Evolutionary conservation across 2,888 invertebrate species (phyloP).

Genomic region (Agriopis aurantiaria): DNA sequence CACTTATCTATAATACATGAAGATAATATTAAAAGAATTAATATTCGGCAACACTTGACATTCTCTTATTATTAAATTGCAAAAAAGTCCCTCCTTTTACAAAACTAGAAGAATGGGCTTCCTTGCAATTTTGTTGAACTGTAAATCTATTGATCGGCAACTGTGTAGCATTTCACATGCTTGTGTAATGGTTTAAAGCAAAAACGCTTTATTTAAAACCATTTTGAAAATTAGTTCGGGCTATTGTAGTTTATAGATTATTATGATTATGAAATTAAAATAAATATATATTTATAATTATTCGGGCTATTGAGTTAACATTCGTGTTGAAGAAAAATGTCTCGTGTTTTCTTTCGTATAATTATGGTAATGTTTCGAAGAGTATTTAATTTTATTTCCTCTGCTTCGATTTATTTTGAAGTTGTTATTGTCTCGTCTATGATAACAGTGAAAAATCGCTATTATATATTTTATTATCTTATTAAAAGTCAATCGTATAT

Average conservation of each 20-base stretch:
- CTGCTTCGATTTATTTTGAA: constrained; percentile 57
- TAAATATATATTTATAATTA: constrained; percentile 60
- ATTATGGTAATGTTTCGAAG: constrained; percentile 64
- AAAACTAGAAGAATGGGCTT: constrained; percentile 41
- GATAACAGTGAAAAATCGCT: constrained; percentile 80
- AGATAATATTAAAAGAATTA: constrained; percentile 84
- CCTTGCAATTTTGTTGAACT: constrained; percentile 64
- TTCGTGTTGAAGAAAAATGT: constrained; percentile 77
- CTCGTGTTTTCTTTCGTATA: constrained; percentile 68
- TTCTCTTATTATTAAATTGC: constrained; percentile 67
- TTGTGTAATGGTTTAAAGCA: constrained; percentile 58
- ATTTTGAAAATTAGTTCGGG: constrained; percentile 74
- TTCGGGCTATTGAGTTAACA: constrained; percentile 77
- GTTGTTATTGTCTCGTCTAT: constrained; percentile 58
- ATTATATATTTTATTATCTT: constrained; percentile 65
- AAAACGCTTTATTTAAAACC: constrained; percentile 57
- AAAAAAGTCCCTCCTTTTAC: constrained; percentile 52
- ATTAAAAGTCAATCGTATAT: constrained; percentile 55
- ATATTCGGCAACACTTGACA: constrained; percentile 86
- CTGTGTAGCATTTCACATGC: constrained; percentile 67
- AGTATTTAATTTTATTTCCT: constrained; percentile 44
- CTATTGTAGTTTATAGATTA: constrained; percentile 72
- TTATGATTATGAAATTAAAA: constrained; percentile 52
- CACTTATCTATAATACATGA: constrained; percentile 82
- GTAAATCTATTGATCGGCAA: constrained; percentile 82